phyloP scores from a whole-genome alignment of 2,888 invertebrate genomes.

The Thyatira batis region DNA sequence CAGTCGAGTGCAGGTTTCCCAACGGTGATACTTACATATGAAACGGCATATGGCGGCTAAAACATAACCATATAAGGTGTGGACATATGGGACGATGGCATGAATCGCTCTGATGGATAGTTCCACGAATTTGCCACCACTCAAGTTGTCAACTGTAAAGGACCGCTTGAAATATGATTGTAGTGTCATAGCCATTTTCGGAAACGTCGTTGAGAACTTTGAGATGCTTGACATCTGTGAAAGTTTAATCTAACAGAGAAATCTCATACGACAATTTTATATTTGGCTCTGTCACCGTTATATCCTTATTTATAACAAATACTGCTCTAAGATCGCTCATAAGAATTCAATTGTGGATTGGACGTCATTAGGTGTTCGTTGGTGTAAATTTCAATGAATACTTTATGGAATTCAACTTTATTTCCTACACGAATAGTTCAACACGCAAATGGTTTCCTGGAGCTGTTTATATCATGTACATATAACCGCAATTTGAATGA shows the following conservation, averaged over 20 bases:
- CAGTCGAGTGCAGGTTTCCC: constrained; percentile 46
- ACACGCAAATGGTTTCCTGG: not conserved
- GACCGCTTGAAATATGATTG: constrained; percentile 28
- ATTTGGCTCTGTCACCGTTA: not conserved
- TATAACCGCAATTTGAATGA: not conserved
- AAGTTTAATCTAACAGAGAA: not conserved
- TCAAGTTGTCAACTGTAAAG: constrained; percentile 39
- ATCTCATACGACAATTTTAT: not conserved
- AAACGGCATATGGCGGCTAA: constrained; percentile 72
- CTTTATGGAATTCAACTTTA: not conserved
- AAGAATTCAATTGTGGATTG: not conserved
- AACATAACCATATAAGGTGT: constrained; percentile 63
- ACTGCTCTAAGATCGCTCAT: not conserved
- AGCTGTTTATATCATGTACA: not conserved
- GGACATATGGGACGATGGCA: constrained; percentile 51
- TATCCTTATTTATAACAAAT: not conserved
- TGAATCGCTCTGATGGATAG: constrained; percentile 47
- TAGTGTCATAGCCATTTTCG: constrained; percentile 26
- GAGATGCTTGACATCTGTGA: constrained; percentile 14
- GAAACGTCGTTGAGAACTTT: constrained; percentile 21
- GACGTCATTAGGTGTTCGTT: not conserved
- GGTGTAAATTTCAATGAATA: not conserved
- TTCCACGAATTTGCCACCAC: constrained; percentile 53
- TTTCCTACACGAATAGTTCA: not conserved
- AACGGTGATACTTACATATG: constrained; percentile 42